Conservation (phyloP, 2,113 vertebrate species). For the Columbina picui region DNA sequence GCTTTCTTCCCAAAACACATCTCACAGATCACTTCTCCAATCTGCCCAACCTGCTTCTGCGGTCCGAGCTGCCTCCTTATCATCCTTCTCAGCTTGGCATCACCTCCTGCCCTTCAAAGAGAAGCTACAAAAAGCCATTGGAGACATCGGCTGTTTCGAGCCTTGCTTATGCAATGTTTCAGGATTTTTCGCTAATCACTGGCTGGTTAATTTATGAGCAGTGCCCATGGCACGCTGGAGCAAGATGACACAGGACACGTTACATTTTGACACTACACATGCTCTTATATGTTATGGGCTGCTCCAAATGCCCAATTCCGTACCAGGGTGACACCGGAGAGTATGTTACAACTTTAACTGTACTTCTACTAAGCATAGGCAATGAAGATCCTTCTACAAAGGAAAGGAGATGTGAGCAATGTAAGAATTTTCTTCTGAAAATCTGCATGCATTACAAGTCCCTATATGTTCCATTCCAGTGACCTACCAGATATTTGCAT, state of each 20-base stretch:
- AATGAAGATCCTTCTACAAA: neutral
- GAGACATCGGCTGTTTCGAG: neutral
- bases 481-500: neutral
- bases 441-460: neutral
- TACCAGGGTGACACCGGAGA: neutral
- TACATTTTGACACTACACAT: neutral
- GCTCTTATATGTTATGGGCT: neutral
- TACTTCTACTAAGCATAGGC: neutral
- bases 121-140: neutral
- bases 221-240: neutral
- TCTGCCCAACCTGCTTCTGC: neutral
- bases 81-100: neutral
- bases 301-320: neutral
- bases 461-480: too few relatives aligned
- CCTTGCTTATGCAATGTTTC: neutral
- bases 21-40: neutral
- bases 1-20: neutral
- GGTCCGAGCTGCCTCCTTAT: neutral
- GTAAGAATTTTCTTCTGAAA: neutral
- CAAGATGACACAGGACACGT: neutral
- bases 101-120: neutral
- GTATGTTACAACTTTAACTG: neutral
- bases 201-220: neutral
- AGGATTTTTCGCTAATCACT: neutral
- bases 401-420: neutral